Conservation (phyloP, 1,140 invertebrate species). For the Dreissena rostriformis region DNA sequence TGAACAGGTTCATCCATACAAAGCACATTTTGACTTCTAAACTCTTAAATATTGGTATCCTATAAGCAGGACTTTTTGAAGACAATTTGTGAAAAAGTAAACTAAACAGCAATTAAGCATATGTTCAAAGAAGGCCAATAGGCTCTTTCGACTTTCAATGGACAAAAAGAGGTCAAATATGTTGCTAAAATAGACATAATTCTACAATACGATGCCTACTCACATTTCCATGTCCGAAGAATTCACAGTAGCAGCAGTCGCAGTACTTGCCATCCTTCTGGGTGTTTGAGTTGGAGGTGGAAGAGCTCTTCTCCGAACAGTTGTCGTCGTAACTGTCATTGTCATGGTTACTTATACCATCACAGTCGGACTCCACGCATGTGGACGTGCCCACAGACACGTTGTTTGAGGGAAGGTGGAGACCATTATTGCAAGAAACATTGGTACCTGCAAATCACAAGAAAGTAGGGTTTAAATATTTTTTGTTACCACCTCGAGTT, state of each 20-base stretch:
- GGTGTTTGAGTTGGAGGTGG: constrained; percentile 81
- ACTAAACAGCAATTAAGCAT: too few species aligned
- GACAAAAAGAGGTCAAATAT: too few species aligned
- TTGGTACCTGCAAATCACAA: not conserved
- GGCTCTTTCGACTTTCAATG: too few species aligned
- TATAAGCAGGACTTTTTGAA: too few species aligned
- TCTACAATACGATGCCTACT: constrained; percentile 67
- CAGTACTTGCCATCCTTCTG: constrained; percentile 86
- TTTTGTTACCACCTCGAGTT: too few species aligned
- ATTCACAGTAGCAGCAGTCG: constrained; percentile 89
- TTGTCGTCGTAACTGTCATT: constrained; percentile 81
- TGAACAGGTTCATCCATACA: too few species aligned
- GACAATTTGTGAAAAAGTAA: too few species aligned
- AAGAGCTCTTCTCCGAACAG: constrained; percentile 84
- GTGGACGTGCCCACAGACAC: constrained; percentile 77
- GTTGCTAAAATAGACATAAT: too few species aligned
- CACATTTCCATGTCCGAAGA: constrained; percentile 87
- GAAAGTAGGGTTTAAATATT: too few species aligned
- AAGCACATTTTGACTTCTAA: too few species aligned
- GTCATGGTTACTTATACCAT: constrained; percentile 75
- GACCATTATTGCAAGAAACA: constrained; percentile 62
- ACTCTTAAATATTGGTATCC: too few species aligned
- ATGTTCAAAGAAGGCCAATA: too few species aligned
- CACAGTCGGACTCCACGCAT: constrained; percentile 77
- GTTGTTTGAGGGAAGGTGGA: constrained; percentile 71